A percentile compares a stretch with the other conserved stretches of the same genome.
phyloP scores from a whole-genome alignment of 1,140 invertebrate genomes.

The Thaumatotibia leucotreta region DNA sequence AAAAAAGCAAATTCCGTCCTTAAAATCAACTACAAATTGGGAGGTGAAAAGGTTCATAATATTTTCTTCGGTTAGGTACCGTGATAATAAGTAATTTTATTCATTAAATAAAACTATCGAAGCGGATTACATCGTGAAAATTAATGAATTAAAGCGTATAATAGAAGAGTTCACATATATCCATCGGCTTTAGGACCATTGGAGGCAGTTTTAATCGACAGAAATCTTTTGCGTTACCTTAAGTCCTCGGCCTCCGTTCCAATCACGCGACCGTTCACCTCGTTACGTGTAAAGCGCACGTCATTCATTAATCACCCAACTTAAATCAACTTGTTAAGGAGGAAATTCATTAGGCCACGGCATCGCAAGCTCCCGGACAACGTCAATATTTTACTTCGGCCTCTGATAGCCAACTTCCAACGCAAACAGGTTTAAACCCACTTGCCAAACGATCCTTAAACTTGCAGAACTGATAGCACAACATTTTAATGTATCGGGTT shows the following conservation, averaged over 20 bases:
- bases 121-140: too few species aligned
- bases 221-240: neutral
- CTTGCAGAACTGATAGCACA: neutral
- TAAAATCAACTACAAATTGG: too few species aligned
- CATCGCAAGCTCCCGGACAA: slow-evolving; percentile 34
- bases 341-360: slow-evolving; percentile 43
- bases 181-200: neutral
- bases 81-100: too few species aligned
- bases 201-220: neutral
- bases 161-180: neutral
- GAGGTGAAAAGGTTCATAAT: too few species aligned
- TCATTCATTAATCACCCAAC: slow-evolving; percentile 8
- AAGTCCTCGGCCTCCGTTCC: neutral
- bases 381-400: slow-evolving; percentile 39
- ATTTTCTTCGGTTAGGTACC: too few species aligned
- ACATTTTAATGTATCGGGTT: neutral
- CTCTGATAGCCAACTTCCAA: slow-evolving; percentile 20
- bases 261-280: neutral
- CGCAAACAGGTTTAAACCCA: slow-evolving; percentile 20
- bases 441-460: neutral
- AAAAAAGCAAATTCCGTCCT: too few species aligned
- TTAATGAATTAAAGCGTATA: too few species aligned
- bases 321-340: slow-evolving; percentile 29
- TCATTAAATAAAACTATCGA: too few species aligned
- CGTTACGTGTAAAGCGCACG: neutral